Percentiles rank a stretch among this genome's conserved stretches.
These are phyloP conservation scores for Bradynema listronoti DNA, from an alignment of 1,140 invertebrate species.

Conservation along the genomic window DNA sequence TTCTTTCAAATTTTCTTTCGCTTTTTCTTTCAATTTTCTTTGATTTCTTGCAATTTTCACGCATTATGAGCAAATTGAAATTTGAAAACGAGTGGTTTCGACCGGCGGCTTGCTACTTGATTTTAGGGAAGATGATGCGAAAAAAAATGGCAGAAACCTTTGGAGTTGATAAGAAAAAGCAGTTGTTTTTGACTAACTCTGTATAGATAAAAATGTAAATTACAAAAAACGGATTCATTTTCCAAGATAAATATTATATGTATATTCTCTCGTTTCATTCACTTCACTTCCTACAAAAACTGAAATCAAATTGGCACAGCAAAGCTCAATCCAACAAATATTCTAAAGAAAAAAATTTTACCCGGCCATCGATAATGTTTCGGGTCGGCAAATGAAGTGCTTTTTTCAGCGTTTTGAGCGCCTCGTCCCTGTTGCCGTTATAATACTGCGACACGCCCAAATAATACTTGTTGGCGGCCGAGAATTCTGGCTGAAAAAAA, in stretches of 20 bases:
- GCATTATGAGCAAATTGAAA: too few species aligned
- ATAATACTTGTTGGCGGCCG: conserved; percentile 37
- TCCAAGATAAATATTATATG: background rate
- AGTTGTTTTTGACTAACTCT: too few species aligned
- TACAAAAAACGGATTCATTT: conserved; percentile 1
- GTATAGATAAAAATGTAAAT: background rate
- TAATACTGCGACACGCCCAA: conserved; percentile 21
- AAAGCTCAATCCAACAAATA: too few species aligned
- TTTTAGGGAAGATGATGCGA: too few species aligned
- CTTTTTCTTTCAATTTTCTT: too few species aligned
- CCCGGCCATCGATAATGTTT: conserved; percentile 37
- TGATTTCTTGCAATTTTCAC: too few species aligned
- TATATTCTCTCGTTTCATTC: background rate
- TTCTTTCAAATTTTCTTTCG: too few species aligned
- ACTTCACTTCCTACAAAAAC: background rate
- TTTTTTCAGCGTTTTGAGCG: conserved; percentile 31
- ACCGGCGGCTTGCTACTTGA: too few species aligned
- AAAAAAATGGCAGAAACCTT: too few species aligned
- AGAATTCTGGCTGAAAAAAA: conserved; percentile 32
- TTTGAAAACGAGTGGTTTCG: too few species aligned
- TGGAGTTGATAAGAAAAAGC: too few species aligned
- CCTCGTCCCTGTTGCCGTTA: conserved; percentile 32
- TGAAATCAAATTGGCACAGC: background rate
- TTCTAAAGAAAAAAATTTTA: too few species aligned
- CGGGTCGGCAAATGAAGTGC: conserved; percentile 21